Base-by-base conservation (phyloP, 2,113 vertebrate genomes). In the Tychaedon coryphoeus region DNA sequence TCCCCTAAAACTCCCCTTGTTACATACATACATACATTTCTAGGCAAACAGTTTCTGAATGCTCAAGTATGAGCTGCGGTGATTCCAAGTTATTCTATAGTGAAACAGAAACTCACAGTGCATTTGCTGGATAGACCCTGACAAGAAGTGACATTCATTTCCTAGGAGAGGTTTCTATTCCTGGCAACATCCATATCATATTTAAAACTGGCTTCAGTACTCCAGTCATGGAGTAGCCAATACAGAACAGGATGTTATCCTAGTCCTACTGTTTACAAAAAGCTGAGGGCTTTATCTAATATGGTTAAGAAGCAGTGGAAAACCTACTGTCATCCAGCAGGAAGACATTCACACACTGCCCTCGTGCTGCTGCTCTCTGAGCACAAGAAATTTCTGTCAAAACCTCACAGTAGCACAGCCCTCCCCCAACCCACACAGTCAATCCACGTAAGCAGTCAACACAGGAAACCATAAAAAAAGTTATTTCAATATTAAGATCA, bases 151-250 rank as follows among this genome's bases (percentile, higher is more conserved):
- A 31, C 47, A 86, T 57, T 80, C 26, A 88, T 40, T 86, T 92
- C 76, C 60, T 56, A 56, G 51, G 26, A 90, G 31, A 93, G 28
- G 43, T 67, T 93, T 89, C 94, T 93, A 92, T 88, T 92, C 36
- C 61, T 75, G 61, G 64, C 40, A 85, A 86, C 60, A 74, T 47
- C 43, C 47, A 19, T 90, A 77, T 80, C 75, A 71, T 48, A 84
- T 83, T 95, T 92, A 86, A 95, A 92, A 84, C 1, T 64, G 48
- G 53, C 83, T 77, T 80, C 43, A 67, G 14, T 23, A 60, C 60
- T 74, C 43, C 65, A 91, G 60, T n/a, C 51, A 60, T 10, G 13
- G 48, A 83, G 38, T 42, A 86, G 51, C 25, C 33, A 77, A 56
- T 10, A 64, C 7, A n/a, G 75, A 88, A 69, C 26, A 43, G 18